These are phyloP conservation scores for Taenaris catops DNA, from an alignment of 2,888 invertebrate species.

Conservation along the genomic window DNA sequence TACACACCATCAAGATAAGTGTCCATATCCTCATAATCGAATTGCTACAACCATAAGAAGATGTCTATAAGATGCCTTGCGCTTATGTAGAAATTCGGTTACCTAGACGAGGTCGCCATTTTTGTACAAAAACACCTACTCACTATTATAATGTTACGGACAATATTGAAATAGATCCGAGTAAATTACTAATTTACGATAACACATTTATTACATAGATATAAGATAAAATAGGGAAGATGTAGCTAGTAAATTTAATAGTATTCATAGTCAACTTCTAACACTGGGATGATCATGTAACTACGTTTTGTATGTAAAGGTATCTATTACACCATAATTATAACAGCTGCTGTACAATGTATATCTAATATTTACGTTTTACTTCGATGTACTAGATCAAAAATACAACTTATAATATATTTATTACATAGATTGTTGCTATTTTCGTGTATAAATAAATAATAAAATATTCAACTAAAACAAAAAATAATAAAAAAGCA, in stretches of 20 bases:
- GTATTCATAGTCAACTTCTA: slow-evolving; percentile 58
- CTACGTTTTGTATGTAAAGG: slow-evolving; percentile 34
- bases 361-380: slow-evolving; percentile 44
- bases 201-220: slow-evolving; percentile 74
- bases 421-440: slow-evolving; percentile 47
- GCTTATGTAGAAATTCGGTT: slow-evolving; percentile 72
- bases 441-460: slow-evolving; percentile 71
- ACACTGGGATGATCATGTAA: slow-evolving; percentile 51
- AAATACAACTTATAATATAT: slow-evolving; percentile 38
- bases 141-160: slow-evolving; percentile 53
- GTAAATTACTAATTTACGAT: slow-evolving; percentile 71
- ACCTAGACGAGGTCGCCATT: slow-evolving; percentile 75
- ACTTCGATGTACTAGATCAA: slow-evolving; percentile 52
- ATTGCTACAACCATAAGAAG: slow-evolving; percentile 10
- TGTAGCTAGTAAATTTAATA: slow-evolving; percentile 59
- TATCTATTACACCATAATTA: slow-evolving; percentile 25
- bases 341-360: slow-evolving; percentile 38
- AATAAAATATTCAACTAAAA: slow-evolving; percentile 79
- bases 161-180: slow-evolving; percentile 68
- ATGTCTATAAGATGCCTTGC: slow-evolving; percentile 33
- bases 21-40: slow-evolving; percentile 10
- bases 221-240: slow-evolving; percentile 59
- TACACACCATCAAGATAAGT: too few relatives aligned
- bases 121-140: slow-evolving; percentile 73
- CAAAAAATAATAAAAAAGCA: slow-evolving; percentile 61